These are phyloP conservation scores for Trinectes maculatus DNA, from an alignment of 2,113 vertebrate species.

Conservation along the genomic window DNA sequence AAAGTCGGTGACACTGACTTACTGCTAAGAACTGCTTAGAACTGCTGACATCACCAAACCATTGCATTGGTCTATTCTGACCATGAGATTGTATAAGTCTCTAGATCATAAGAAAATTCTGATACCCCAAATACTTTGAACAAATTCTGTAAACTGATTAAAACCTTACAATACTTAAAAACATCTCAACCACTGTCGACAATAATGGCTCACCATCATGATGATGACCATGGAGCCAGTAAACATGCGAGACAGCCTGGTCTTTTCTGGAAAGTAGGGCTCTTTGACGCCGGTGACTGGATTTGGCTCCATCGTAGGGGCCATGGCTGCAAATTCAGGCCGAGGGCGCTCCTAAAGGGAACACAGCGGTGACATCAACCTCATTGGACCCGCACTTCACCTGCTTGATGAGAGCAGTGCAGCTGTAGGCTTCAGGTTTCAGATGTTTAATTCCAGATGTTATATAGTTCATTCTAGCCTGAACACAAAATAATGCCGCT, in stretches of 20 bases:
- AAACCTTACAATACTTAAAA: slow-evolving; percentile 5
- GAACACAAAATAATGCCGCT: no score
- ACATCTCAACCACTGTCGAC: no score
- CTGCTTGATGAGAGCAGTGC: no score
- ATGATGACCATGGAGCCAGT: slow-evolving; percentile 85
- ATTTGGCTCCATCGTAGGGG: slow-evolving; percentile 82
- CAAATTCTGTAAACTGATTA: no score
- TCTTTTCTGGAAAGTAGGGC: slow-evolving; percentile 81
- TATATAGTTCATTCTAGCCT: no score
- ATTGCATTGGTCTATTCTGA: background rate
- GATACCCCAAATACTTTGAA: background rate
- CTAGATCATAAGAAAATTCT: background rate
- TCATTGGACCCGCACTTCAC: background rate
- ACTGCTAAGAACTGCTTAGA: no score
- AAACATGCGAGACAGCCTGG: slow-evolving; percentile 78
- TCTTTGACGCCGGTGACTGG: slow-evolving; percentile 85
- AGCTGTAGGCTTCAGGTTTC: background rate
- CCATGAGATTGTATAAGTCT: background rate
- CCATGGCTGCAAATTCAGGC: slow-evolving; percentile 83
- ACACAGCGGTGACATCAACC: background rate
- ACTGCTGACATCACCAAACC: background rate
- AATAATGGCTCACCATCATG: slow-evolving; percentile 80
- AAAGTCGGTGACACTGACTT: background rate
- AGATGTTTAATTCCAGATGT: no score
- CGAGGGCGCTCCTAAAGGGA: slow-evolving; percentile 76